Base-by-base conservation (phyloP, 2,888 invertebrate species). In the Archips xylosteana region DNA sequence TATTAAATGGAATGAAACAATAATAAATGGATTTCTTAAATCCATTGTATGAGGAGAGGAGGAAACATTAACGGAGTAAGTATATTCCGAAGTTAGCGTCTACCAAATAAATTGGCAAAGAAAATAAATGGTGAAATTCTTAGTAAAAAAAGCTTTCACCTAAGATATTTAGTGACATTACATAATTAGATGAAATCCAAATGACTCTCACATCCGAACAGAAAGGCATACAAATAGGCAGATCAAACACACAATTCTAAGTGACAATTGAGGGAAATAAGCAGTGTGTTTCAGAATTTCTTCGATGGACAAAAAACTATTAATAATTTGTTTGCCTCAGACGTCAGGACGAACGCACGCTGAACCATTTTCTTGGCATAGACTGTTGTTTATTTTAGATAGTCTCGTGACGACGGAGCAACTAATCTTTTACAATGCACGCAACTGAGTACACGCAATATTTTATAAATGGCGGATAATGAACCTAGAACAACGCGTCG, bases 361-460 rank as follows among this genome's bases (percentile, higher is more conserved):
- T 76, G 78, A 78, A 82, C 76, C 78, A 80, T 80, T 84, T 85
- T 88, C 87, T 91, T 91, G 91, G 91, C 92, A 89, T 80, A 79
- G 75, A 73, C 51, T 72, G 81, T 86, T 90, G 87, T 89, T 90
- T 92, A 92, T 91, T 91, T 91, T 88, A 82, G 86, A 83, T 79
- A 82, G 83, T 88, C 87, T 81, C 84, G 86, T 89, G 85, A 84
- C 79, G 76, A 72, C 78, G 80, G 74, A 77, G 75, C 75, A 78
- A 71, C 71, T 47, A n/a, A 68, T 72, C 42, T 61, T 75, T 65
- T 57, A 65, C 72, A 72, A 69, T 69, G 23, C 67, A 74, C 77
- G 71, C 73, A 75, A 69, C 60, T 67, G 66, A 67, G 68, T 70
- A 66, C 67, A 70, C 66, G 71, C 57, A 70, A 64, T 9, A 32